Percentiles rank a stretch among this genome's conserved stretches.
Evolutionary conservation across 2,797 vertebrate genomes (phyloP).

Genomic region (Labeo calbasu): DNA sequence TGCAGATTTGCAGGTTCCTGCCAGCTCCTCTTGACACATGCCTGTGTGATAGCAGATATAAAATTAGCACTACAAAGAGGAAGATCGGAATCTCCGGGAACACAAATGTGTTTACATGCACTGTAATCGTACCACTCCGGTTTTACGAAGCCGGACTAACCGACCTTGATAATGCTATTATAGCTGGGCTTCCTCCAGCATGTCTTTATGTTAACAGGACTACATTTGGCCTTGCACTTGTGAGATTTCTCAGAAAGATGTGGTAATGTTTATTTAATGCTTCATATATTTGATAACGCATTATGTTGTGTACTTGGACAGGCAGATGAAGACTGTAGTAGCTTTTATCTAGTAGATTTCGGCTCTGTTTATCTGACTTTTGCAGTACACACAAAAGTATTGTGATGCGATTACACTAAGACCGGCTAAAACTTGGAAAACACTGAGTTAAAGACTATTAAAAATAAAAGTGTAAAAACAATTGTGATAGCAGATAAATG

Average conservation of each 20-base stretch:
- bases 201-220: conserved; percentile 15
- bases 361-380: conserved; percentile 3
- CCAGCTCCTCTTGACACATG: conserved; percentile 47
- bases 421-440: background rate
- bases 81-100: background rate
- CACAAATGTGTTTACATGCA: background rate
- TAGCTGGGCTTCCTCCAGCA: background rate
- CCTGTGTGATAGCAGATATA: conserved; percentile 45
- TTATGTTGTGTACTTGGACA: background rate
- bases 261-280: background rate
- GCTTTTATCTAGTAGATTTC: conserved; percentile 43
- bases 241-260: background rate
- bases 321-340: conserved; percentile 18
- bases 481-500: background rate
- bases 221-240: conserved; percentile 43
- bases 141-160: background rate
- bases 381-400: background rate
- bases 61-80: conserved; percentile 52
- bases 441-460: background rate
- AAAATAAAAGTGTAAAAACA: background rate
- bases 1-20: conserved; percentile 53
- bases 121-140: background rate
- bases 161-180: background rate
- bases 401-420: conserved; percentile 6
- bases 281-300: background rate